Evolutionary conservation across 2,113 vertebrate species (phyloP), one percentile per base, ranked within the genome.

Genomic region (Sinocyclocheilus anshuiensis): DNA sequence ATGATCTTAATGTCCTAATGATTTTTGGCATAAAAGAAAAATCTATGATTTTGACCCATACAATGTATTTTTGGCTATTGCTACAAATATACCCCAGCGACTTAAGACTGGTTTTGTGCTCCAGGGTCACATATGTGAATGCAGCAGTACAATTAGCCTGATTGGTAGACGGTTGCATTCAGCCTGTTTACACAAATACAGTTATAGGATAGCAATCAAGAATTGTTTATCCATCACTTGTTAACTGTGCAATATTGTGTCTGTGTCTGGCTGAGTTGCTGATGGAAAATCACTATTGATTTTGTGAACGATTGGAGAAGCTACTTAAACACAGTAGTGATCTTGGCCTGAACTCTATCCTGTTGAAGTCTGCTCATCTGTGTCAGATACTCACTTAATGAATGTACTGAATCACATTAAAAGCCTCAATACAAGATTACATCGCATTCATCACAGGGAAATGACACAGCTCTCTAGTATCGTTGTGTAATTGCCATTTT

Each of bases 321-420:
- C 84, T 88, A 86, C 89, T 90, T 78, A 90, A 89, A 88, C 39
- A 4, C 18, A 80, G 45, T 74, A 89, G 87, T 67, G 18, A 78
- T 92, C 86, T 65, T 84, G 69, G 71, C 36, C 77, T 50, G 48
- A 50, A 72, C 48, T 59, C 57, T 65, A 36, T 67, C 53, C 26
- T 77, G 22, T 53, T 89, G 84, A 87, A 69, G 24, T 80, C 78
- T 50, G 59, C 86, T 61, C 65, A 33, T 86, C 33, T 86, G 22
- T 87, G 55, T 59, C 36, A 80, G 80, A 74, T 84, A 87, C 33
- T 36, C 18, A 45, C 63, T 36, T 84, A 86, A 84, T 87, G 29
- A 75, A 86, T 39, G 53, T 74, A 81, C 77, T 61, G 77, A 69
- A 75, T 79, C 48, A 15, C 15, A 77, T 57, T 48, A 63, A 61